A percentile compares a stretch with the other conserved stretches of the same genome.
Conservation (phyloP, 2,113 vertebrate species). For the Hemichromis elongatus region DNA sequence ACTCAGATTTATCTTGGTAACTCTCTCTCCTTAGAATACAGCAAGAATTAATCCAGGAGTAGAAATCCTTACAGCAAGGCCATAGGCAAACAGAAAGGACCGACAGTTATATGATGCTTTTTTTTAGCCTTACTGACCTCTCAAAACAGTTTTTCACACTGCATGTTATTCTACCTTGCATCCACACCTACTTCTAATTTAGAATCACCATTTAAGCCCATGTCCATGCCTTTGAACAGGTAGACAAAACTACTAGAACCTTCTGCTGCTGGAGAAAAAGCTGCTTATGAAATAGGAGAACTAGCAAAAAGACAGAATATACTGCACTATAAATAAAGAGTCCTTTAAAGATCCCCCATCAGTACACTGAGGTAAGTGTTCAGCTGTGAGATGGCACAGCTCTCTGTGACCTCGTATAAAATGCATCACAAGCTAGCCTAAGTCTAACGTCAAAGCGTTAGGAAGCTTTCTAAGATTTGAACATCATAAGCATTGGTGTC, state of each 20-base stretch:
- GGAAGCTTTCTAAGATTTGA: background rate
- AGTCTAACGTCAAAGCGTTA: background rate
- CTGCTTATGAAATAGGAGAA: background rate
- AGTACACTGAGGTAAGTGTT: background rate
- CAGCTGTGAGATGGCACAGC: background rate
- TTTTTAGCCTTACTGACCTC: background rate
- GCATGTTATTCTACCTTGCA: background rate
- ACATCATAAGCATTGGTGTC: background rate
- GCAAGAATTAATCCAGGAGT: background rate
- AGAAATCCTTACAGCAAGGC: background rate
- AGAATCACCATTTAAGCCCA: background rate
- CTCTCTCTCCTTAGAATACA: background rate
- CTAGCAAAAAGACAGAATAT: background rate
- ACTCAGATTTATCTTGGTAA: background rate
- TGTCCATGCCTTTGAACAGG: background rate
- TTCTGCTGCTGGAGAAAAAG: background rate
- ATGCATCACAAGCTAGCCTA: background rate
- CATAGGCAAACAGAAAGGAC: background rate
- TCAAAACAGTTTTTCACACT: background rate
- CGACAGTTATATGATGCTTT: background rate
- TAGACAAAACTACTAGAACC: background rate
- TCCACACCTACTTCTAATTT: background rate
- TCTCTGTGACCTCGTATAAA: background rate
- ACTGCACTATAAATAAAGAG: background rate
- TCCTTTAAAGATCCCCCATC: background rate